Conservation (phyloP, 1,140 invertebrate species). For the Andrena cerasifolii region DNA sequence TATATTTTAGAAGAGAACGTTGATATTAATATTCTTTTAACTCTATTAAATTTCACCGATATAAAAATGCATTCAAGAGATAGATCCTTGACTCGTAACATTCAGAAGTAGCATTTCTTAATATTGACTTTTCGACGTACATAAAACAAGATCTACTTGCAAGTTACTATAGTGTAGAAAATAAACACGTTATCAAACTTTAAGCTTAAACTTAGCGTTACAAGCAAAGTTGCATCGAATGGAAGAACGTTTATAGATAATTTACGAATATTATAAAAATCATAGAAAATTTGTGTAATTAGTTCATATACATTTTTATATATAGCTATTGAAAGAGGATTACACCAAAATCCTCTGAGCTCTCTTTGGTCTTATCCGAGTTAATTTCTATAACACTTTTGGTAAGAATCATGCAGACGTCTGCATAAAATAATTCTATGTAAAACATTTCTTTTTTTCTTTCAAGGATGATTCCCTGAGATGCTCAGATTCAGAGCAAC, state of each 20-base stretch:
- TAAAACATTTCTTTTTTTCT: constrained; percentile 52
- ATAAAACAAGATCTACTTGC: constrained; percentile 24
- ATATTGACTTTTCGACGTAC: neutral
- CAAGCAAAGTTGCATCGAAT: constrained; percentile 50
- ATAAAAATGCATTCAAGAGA: constrained; percentile 3
- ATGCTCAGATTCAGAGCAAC: constrained; percentile 54
- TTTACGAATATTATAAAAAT: constrained; percentile 66
- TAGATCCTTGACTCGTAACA: neutral
- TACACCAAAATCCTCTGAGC: constrained; percentile 66
- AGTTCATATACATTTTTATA: constrained; percentile 47
- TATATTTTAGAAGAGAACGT: neutral
- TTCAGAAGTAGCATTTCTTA: neutral
- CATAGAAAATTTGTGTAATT: constrained; percentile 69
- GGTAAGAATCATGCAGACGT: constrained; percentile 54
- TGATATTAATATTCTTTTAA: neutral
- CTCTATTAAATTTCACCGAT: neutral
- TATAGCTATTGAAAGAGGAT: constrained; percentile 52
- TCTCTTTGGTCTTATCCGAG: constrained; percentile 76
- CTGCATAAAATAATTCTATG: constrained; percentile 42
- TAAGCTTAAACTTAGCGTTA: constrained; percentile 32
- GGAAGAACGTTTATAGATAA: constrained; percentile 71
- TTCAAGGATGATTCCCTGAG: constrained; percentile 58
- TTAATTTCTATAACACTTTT: constrained; percentile 68
- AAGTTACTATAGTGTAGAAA: constrained; percentile 21
- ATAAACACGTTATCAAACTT: constrained; percentile 23